Conservation (phyloP, 2,113 vertebrate genomes). For the Cheirogaleus medius region DNA sequence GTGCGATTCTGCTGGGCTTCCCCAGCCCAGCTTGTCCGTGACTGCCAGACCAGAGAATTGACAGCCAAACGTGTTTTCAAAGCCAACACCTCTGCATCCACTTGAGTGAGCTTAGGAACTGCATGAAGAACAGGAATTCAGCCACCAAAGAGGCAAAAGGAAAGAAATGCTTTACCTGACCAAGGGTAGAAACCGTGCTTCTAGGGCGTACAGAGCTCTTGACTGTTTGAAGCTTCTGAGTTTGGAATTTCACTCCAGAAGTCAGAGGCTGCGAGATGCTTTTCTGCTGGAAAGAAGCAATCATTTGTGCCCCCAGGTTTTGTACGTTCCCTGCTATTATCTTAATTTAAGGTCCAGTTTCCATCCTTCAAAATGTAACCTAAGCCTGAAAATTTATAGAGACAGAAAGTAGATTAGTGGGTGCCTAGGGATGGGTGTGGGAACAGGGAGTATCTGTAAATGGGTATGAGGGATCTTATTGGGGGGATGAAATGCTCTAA, state of each 20-base stretch:
- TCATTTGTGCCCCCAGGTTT: background rate
- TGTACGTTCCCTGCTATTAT: background rate
- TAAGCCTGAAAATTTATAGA: background rate
- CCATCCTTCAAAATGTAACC: background rate
- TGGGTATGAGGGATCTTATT: background rate
- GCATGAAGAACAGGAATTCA: background rate
- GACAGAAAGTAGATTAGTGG: background rate
- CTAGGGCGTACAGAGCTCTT: background rate
- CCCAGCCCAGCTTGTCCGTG: background rate
- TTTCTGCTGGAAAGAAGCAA: background rate
- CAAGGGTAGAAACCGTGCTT: accelerated
- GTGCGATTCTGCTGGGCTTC: background rate
- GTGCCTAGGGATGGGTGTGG: background rate
- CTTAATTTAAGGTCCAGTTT: background rate
- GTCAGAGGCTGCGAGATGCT: background rate
- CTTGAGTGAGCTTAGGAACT: background rate
- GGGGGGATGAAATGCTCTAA: background rate
- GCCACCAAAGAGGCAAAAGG: background rate
- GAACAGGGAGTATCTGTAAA: background rate
- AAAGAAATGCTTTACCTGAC: background rate
- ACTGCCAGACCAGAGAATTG: background rate
- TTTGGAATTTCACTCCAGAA: background rate
- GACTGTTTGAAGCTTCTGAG: background rate
- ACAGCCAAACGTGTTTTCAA: background rate
- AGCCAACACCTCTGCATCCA: background rate